Evolutionary conservation across 2,113 vertebrate genomes (phyloP).

Genomic region (Labeo catla): DNA sequence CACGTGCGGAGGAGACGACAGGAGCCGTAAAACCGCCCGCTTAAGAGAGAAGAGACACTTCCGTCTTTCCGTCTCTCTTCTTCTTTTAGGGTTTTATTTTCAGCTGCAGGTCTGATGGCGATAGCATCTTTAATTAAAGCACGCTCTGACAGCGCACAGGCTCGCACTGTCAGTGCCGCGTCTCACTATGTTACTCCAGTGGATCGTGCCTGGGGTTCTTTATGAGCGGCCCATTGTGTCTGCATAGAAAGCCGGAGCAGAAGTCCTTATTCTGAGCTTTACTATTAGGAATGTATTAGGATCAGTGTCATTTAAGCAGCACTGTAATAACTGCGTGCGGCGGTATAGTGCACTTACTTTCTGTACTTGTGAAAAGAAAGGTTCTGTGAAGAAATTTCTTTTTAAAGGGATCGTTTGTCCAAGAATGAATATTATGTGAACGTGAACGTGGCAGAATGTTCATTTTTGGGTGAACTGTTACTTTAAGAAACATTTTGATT

Average conservation of each 20-base stretch:
- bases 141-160: constrained; percentile 1
- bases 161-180: neutral
- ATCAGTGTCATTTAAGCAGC: neutral
- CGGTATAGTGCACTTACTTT: neutral
- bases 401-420: neutral
- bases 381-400: neutral
- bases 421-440: neutral
- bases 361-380: neutral
- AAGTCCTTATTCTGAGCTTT: neutral
- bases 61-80: neutral
- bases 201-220: constrained; percentile 10
- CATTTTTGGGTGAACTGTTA: neutral
- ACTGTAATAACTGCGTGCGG: neutral
- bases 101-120: constrained; percentile 23
- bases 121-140: constrained; percentile 50
- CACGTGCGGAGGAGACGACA: neutral
- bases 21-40: neutral
- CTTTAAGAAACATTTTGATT: neutral
- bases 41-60: constrained; percentile 13
- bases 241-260: neutral
- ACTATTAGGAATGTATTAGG: neutral
- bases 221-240: constrained; percentile 7
- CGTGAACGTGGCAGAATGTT: too few relatives aligned
- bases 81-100: constrained; percentile 4
- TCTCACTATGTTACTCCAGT: neutral